These are phyloP conservation scores for Myzus persicae DNA, from an alignment of 1,140 invertebrate genomes.

Conservation along the genomic window DNA sequence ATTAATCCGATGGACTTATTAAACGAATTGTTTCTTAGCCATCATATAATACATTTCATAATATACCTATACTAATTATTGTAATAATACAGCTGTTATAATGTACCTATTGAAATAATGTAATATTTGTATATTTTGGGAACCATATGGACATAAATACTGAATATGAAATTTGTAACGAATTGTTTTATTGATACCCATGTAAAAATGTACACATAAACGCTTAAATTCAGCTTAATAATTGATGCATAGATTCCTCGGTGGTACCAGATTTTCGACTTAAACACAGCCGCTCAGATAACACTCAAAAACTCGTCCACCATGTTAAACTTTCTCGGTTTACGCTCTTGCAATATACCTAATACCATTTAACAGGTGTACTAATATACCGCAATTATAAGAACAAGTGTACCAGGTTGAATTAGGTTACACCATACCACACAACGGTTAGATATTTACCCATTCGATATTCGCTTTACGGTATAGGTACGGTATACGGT, in stretches of 20 bases:
- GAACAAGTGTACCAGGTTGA: too few species aligned
- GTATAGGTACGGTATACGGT: background rate
- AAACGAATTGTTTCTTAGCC: too few species aligned
- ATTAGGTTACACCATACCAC: background rate
- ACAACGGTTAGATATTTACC: too few species aligned
- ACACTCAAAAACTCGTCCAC: background rate
- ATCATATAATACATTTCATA: too few species aligned
- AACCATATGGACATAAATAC: background rate
- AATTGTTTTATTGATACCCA: background rate
- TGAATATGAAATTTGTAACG: background rate
- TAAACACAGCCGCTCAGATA: background rate
- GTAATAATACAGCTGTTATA: too few species aligned
- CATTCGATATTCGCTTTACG: too few species aligned
- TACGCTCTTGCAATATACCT: background rate
- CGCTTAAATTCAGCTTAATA: background rate
- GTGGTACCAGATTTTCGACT: background rate
- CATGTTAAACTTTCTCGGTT: background rate
- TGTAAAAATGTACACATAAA: background rate
- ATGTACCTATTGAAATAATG: too few species aligned
- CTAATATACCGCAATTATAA: background rate
- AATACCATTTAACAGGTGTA: background rate
- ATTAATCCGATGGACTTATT: too few species aligned
- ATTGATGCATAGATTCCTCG: background rate
- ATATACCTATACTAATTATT: too few species aligned
- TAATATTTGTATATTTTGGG: too few species aligned